Evolutionary conservation across 1,140 invertebrate genomes (phyloP).

Genomic region (Reticulitermes speratus): DNA sequence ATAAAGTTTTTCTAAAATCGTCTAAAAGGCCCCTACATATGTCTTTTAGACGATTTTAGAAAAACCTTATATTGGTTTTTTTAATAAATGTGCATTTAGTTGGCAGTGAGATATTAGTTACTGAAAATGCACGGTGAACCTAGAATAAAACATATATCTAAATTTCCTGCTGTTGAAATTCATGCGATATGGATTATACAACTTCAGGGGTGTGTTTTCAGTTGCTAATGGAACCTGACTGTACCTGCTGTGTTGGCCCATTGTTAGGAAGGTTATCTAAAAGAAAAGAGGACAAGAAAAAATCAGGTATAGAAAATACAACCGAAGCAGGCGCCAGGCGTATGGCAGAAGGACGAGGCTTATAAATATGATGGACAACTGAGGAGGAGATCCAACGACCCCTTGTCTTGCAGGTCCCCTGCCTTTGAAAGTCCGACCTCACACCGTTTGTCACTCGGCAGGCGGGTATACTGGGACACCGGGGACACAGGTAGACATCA

Average conservation of each 20-base stretch:
- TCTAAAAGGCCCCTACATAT: no score
- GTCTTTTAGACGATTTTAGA: no score
- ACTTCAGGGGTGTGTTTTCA: not conserved
- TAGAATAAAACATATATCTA: no score
- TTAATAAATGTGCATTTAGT: no score
- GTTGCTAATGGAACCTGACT: not conserved
- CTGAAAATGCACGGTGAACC: no score
- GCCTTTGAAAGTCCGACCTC: not conserved
- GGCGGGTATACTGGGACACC: not conserved
- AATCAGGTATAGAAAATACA: constrained; percentile 13
- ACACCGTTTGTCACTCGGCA: constrained; percentile 7
- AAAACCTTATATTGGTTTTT: no score
- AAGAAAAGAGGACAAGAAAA: not conserved
- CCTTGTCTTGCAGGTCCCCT: not conserved
- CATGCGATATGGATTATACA: no score
- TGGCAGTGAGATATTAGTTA: no score
- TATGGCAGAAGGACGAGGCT: not conserved
- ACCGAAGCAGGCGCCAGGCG: not conserved
- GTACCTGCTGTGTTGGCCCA: not conserved
- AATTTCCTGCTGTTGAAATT: no score
- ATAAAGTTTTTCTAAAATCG: no score
- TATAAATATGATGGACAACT: not conserved
- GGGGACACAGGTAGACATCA: not conserved
- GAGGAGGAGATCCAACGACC: not conserved
- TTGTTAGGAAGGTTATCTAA: constrained; percentile 13